Evolutionary conservation across 2,113 vertebrate genomes (phyloP).

Genomic region (Myodes glareolus): DNA sequence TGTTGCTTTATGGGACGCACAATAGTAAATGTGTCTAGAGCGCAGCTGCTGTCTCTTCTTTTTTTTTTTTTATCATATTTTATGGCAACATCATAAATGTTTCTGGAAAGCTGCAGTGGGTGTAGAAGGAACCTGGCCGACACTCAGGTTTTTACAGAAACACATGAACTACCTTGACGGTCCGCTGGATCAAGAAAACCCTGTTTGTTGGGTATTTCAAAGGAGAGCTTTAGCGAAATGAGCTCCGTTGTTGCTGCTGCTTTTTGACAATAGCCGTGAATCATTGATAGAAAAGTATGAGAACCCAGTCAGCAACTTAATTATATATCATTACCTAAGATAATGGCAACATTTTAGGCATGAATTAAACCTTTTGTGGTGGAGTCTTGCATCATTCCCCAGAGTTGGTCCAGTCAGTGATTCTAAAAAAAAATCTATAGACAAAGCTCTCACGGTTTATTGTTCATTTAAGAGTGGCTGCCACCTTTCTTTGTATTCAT

Average conservation of each 20-base stretch:
- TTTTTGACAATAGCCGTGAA: slow-evolving; percentile 81
- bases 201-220: slow-evolving; percentile 58
- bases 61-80: background rate
- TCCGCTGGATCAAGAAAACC: slow-evolving; percentile 61
- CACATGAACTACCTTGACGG: slow-evolving; percentile 37
- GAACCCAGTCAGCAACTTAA: slow-evolving; percentile 81
- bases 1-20: background rate
- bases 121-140: slow-evolving; percentile 14
- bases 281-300: slow-evolving; percentile 81
- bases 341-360: slow-evolving; percentile 83
- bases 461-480: slow-evolving; percentile 33
- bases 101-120: background rate
- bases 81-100: slow-evolving; percentile 39
- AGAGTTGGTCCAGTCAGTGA: slow-evolving; percentile 67
- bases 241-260: slow-evolving; percentile 64
- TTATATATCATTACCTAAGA: slow-evolving; percentile 86
- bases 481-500: slow-evolving; percentile 51
- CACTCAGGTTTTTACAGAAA: slow-evolving; percentile 4
- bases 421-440: slow-evolving; percentile 56
- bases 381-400: slow-evolving; percentile 76
- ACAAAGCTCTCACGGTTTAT: slow-evolving; percentile 33
- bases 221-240: slow-evolving; percentile 73
- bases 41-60: background rate
- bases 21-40: background rate
- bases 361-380: slow-evolving; percentile 84